Evolutionary conservation across 2,113 vertebrate genomes (phyloP).

Genomic region (Podarcis cretensis): DNA sequence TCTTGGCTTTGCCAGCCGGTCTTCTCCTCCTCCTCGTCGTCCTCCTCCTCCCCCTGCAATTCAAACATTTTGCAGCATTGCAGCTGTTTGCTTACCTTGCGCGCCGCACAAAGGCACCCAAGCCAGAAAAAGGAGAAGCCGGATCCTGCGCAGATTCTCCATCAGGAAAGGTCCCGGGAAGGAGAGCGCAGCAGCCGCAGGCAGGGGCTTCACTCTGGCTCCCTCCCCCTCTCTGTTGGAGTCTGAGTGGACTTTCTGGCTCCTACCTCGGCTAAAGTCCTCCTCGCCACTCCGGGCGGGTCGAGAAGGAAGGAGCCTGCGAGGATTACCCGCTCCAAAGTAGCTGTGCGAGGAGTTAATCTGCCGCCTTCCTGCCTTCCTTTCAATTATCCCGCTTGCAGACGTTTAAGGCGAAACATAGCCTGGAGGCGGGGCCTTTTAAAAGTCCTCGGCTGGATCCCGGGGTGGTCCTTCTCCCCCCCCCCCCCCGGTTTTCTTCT

Average conservation of each 20-base stretch:
- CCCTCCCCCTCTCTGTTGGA: background rate
- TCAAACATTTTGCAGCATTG: background rate
- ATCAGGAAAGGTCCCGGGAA: conserved; percentile 37
- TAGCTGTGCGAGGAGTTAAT: conserved; percentile 55
- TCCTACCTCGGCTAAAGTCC: background rate
- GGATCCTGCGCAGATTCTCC: conserved; percentile 42
- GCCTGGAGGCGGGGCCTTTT: conserved; percentile 33
- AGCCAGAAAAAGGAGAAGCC: conserved; percentile 44
- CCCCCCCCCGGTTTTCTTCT: background rate
- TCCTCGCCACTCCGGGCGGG: conserved; percentile 57
- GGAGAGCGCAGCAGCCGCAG: background rate
- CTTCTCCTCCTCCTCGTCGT: background rate
- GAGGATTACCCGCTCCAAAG: conserved; percentile 34
- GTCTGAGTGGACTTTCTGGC: background rate
- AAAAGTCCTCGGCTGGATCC: conserved; percentile 2
- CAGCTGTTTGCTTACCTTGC: conserved; percentile 35
- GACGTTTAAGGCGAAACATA: conserved; percentile 12
- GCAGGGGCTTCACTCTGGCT: background rate
- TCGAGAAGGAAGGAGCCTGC: conserved; percentile 16
- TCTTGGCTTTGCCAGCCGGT: too few relatives aligned
- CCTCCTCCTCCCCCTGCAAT: too few relatives aligned
- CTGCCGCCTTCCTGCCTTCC: conserved; percentile 48
- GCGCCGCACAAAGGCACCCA: conserved; percentile 34
- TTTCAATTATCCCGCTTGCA: conserved; percentile 70
- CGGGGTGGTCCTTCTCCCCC: conserved; percentile 1